These are phyloP conservation scores for Malurus elegans DNA, from an alignment of 2,113 vertebrate genomes.

Conservation along the genomic window DNA sequence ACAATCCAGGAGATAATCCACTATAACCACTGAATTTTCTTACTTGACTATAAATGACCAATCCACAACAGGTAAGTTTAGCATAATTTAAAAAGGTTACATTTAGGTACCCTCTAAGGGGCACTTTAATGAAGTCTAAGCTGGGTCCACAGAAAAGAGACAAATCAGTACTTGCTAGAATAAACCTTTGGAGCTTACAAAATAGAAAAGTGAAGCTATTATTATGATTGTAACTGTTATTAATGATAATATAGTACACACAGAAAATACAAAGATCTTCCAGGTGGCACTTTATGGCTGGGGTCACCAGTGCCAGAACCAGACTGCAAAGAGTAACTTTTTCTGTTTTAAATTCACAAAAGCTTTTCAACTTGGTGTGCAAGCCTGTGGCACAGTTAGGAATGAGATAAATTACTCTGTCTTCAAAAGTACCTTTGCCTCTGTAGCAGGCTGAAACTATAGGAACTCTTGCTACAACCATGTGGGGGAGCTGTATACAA, in stretches of 20 bases:
- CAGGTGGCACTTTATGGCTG: background rate
- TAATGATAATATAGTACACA: background rate
- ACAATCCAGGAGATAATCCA: background rate
- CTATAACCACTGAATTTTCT: background rate
- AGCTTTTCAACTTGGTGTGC: background rate
- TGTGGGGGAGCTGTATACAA: background rate
- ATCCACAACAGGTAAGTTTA: background rate
- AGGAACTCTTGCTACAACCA: background rate
- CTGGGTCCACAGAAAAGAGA: background rate
- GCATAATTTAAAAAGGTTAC: background rate
- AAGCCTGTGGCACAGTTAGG: background rate
- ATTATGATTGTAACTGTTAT: background rate
- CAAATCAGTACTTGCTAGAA: background rate
- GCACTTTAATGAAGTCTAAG: background rate
- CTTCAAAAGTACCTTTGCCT: background rate
- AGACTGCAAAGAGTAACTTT: background rate
- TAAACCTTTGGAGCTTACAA: background rate
- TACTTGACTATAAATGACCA: background rate
- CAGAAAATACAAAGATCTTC: background rate
- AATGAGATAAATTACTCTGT: background rate
- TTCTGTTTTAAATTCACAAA: background rate
- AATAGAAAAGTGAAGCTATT: background rate
- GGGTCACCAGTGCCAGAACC: background rate
- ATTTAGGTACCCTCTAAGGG: background rate
- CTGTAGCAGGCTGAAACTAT: background rate